Evolutionary conservation across 2,888 invertebrate genomes (phyloP).

Genomic region (Sussaba pulchella): DNA sequence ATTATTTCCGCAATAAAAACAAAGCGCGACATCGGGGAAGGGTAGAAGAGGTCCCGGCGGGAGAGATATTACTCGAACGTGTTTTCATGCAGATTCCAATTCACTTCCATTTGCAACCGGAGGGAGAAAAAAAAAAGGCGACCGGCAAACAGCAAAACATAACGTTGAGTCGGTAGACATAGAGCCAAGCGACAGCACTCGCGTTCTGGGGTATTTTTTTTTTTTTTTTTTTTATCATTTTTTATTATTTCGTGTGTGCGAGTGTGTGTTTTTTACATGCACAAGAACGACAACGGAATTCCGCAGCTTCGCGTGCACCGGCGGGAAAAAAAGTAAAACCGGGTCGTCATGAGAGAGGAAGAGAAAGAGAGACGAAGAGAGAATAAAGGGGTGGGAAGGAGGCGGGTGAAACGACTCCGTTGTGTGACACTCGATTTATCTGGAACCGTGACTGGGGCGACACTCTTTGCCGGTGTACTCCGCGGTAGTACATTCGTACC

Average conservation of each 20-base stretch:
- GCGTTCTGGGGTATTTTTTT: no score
- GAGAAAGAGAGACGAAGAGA: constrained; percentile 10
- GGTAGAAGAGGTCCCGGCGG: neutral
- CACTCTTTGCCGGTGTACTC: constrained; percentile 26
- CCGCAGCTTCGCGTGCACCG: constrained; percentile 19
- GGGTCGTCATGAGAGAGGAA: neutral
- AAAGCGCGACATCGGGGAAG: neutral
- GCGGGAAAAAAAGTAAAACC: neutral
- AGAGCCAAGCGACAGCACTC: constrained; percentile 17
- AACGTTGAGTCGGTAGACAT: constrained; percentile 32
- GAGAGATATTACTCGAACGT: constrained; percentile 41
- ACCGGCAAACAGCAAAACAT: constrained; percentile 49
- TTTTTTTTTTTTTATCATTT: no score
- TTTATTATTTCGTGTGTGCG: no score
- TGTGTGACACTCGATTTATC: constrained; percentile 61
- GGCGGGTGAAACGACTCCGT: constrained; percentile 49
- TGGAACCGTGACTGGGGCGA: constrained; percentile 45
- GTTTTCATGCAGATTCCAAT: constrained; percentile 47
- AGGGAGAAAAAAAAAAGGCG: constrained; percentile 14
- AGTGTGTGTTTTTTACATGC: constrained; percentile 17
- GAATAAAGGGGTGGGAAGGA: constrained; percentile 8
- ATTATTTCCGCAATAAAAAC: constrained; percentile 43
- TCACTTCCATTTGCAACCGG: constrained; percentile 43
- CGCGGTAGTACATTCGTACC: constrained; percentile 38
- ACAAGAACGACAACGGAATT: constrained; percentile 32